These are phyloP conservation scores for Drosophila mettleri DNA, from an alignment of 2,888 invertebrate species.

Conservation along the genomic window DNA sequence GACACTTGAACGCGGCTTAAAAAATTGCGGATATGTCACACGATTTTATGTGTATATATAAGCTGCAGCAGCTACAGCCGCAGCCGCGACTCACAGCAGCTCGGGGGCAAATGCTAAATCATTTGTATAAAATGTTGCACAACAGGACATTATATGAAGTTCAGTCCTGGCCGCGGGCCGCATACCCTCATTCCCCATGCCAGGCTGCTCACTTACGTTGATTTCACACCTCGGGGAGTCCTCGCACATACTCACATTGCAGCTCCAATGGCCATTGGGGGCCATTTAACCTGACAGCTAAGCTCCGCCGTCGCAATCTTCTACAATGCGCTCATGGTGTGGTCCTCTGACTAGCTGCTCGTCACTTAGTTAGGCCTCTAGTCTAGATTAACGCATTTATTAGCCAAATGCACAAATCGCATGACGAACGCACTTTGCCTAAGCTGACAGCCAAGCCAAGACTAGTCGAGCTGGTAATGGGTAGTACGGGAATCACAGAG, in stretches of 20 bases:
- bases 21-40: constrained; percentile 82
- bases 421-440: constrained; percentile 61
- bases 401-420: constrained; percentile 73
- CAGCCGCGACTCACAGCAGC: constrained; percentile 11
- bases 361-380: constrained; percentile 36
- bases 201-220: constrained; percentile 69
- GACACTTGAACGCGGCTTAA: constrained; percentile 74
- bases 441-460: constrained; percentile 29
- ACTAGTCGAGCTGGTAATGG: constrained; percentile 14
- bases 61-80: constrained; percentile 25
- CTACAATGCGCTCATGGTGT: constrained; percentile 15
- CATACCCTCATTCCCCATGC: constrained; percentile 18
- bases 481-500: constrained; percentile 11
- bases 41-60: constrained; percentile 70
- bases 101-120: constrained; percentile 72
- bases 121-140: constrained; percentile 69
- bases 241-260: constrained; percentile 8
- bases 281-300: constrained; percentile 41
- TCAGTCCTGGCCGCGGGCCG: constrained; percentile 10
- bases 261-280: constrained; percentile 37
- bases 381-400: constrained; percentile 71
- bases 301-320: background rate
- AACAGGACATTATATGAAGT: constrained; percentile 56
- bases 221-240: constrained; percentile 82
- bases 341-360: constrained; percentile 27